phyloP scores from a whole-genome alignment of 2,797 vertebrate genomes.

The Spinus olivaceus region DNA sequence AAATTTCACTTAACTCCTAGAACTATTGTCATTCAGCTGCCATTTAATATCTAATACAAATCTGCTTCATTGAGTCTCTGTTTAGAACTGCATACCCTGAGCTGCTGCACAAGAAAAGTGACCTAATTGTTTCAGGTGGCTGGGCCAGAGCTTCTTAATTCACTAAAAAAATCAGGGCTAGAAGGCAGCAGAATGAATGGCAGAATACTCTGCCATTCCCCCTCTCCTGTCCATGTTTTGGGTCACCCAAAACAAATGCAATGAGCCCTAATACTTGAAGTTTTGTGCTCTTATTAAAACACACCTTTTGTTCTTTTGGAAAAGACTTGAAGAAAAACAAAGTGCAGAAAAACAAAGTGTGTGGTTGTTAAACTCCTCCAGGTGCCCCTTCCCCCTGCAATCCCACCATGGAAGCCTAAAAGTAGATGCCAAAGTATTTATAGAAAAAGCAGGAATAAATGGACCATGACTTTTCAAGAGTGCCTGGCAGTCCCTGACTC shows the following conservation, averaged over 20 bases:
- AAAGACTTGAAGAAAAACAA: not conserved
- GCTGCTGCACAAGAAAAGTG: not conserved
- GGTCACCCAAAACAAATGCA: not conserved
- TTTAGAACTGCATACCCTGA: not conserved
- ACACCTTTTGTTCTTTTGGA: not conserved
- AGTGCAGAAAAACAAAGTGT: not conserved
- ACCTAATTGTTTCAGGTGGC: not conserved
- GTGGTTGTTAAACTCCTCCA: not conserved
- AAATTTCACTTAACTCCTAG: not conserved
- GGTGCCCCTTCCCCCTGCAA: not conserved
- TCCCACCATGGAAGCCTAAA: not conserved
- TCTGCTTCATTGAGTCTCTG: not conserved
- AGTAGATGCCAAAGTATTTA: not conserved
- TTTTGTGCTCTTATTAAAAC: not conserved
- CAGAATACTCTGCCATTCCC: not conserved
- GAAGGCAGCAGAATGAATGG: not conserved
- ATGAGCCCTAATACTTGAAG: not conserved
- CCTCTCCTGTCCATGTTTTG: not conserved
- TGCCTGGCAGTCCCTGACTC: rapidly evolving
- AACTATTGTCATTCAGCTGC: not conserved
- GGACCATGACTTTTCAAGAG: not conserved
- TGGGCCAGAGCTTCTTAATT: not conserved
- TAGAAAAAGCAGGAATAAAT: not conserved
- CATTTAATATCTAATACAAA: not conserved
- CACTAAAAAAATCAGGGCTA: not conserved